Conservation (phyloP, 2,797 vertebrate species). For the Microctenopoma lineatum region DNA sequence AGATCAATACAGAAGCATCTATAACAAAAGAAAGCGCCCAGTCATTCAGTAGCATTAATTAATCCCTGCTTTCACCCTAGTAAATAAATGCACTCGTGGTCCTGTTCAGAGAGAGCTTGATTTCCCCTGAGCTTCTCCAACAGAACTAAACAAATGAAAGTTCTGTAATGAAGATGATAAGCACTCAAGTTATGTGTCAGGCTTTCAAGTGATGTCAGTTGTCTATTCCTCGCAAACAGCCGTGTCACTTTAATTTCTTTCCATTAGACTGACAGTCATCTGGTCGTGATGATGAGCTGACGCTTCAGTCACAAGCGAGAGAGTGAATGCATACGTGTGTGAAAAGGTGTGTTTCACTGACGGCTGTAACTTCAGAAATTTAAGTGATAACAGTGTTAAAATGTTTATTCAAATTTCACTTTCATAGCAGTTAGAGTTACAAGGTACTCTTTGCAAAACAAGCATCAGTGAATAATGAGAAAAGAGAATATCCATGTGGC, state of each 20-base stretch:
- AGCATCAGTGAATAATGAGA: constrained; percentile 19
- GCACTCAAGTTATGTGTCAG: constrained; percentile 31
- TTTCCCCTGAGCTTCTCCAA: constrained; percentile 67
- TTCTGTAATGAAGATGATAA: constrained; percentile 51
- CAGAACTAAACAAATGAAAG: constrained; percentile 61
- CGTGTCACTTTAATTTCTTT: constrained; percentile 24
- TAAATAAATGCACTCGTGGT: constrained; percentile 51
- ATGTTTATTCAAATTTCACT: constrained; percentile 57
- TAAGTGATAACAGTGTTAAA: constrained; percentile 33
- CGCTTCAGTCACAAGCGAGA: constrained; percentile 20
- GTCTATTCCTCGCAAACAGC: constrained; percentile 15
- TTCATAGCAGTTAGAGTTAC: constrained; percentile 26
- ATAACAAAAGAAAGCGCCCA: constrained; percentile 43
- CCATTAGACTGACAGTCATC: constrained; percentile 28
- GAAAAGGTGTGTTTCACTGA: constrained; percentile 18
- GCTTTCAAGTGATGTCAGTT: constrained; percentile 25
- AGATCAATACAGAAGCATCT: constrained; percentile 42
- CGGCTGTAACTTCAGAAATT: constrained; percentile 3
- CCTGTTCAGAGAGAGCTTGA: constrained; percentile 51
- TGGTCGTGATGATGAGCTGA: constrained; percentile 29
- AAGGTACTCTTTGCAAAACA: constrained; percentile 16
- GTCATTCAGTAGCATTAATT: constrained; percentile 51
- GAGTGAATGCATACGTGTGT: constrained; percentile 11
- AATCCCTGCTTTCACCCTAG: constrained; percentile 39
- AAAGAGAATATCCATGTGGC: constrained; percentile 15